Evolutionary conservation across 1,140 invertebrate genomes (phyloP).

Genomic region (Pentalonia nigronervosa): DNA sequence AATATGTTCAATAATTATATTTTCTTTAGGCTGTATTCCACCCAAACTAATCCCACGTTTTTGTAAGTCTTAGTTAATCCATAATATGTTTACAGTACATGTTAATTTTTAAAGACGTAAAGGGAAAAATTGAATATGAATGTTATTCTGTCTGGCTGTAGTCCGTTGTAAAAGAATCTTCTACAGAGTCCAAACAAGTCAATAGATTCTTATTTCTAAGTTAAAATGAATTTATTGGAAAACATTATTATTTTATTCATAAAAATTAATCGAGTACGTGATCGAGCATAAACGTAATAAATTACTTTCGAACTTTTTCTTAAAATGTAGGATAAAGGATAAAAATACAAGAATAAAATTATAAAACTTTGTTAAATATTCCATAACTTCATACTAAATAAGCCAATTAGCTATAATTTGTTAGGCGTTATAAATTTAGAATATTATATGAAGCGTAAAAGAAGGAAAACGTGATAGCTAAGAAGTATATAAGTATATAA

Average conservation of each 20-base stretch:
- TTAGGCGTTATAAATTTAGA: neutral
- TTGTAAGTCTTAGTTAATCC: neutral
- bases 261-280: neutral
- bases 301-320: neutral
- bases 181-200: constrained; percentile 32
- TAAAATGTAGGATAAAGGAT: neutral
- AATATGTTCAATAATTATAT: neutral
- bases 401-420: neutral
- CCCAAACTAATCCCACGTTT: neutral
- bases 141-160: constrained; percentile 35
- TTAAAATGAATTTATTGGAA: neutral
- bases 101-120: neutral
- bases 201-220: constrained; percentile 3
- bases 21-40: neutral
- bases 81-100: neutral
- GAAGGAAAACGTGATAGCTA: neutral
- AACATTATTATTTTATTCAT: constrained; percentile 7
- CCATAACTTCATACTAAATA: neutral
- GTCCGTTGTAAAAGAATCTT: constrained; percentile 28
- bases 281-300: neutral
- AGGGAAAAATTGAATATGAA: neutral
- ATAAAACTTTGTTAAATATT: neutral
- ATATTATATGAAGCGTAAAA: neutral
- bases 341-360: neutral
- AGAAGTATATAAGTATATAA: neutral